These are phyloP conservation scores for Agrochola litura DNA, from an alignment of 2,888 invertebrate species.

Conservation along the genomic window DNA sequence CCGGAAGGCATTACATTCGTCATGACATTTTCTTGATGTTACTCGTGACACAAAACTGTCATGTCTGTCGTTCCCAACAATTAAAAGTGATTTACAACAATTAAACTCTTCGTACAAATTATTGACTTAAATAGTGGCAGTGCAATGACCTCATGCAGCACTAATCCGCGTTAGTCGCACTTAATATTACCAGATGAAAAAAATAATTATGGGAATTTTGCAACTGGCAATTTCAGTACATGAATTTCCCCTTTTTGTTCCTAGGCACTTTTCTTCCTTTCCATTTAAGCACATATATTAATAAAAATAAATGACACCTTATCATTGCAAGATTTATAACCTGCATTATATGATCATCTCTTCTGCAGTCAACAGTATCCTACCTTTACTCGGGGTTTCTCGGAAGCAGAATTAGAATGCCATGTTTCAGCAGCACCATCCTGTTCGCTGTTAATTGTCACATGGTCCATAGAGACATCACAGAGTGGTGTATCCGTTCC, in stretches of 20 bases:
- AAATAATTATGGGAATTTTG: not conserved
- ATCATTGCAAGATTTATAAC: not conserved
- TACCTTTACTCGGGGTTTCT: not conserved
- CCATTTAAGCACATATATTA: not conserved
- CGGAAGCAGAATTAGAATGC: not conserved
- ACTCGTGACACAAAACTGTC: conserved; percentile 26
- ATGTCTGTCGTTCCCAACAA: conserved; percentile 45
- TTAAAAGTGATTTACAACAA: conserved; percentile 64
- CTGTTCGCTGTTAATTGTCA: not conserved
- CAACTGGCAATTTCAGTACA: not conserved
- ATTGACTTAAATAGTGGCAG: conserved; percentile 51
- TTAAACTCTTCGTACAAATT: conserved; percentile 49
- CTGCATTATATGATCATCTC: not conserved
- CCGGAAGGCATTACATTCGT: conserved; percentile 18
- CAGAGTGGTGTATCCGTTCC: not conserved
- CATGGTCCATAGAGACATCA: not conserved
- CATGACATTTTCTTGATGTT: conserved; percentile 31
- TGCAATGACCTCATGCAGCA: conserved; percentile 45
- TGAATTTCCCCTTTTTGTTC: not conserved
- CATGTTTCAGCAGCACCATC: not conserved
- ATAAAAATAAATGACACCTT: not conserved
- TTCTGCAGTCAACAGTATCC: not conserved
- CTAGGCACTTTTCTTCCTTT: too few relatives aligned
- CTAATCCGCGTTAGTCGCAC: conserved; percentile 46
- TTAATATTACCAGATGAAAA: conserved; percentile 11